phyloP scores from a whole-genome alignment of 2,113 vertebrate genomes.

The Eurystomus gularis region DNA sequence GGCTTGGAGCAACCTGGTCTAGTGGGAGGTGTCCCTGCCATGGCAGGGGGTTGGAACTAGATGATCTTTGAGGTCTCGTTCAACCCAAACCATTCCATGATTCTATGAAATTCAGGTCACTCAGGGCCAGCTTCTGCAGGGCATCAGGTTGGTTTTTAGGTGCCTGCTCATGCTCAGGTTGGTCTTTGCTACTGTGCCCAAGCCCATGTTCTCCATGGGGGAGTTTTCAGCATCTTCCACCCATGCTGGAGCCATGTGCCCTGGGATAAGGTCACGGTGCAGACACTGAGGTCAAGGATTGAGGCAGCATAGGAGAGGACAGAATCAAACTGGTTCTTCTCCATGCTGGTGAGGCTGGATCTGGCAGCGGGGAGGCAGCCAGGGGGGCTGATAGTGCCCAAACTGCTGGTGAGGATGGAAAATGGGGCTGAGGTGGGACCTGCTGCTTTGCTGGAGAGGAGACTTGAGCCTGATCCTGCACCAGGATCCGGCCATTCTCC shows the following conservation, averaged over 20 bases:
- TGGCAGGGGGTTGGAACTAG: too few species aligned
- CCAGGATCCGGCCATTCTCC: neutral
- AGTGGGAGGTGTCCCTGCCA: too few species aligned
- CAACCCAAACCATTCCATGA: too few species aligned
- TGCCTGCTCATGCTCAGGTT: neutral
- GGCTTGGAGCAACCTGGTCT: too few species aligned
- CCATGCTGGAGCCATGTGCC: accelerated
- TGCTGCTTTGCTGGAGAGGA: neutral
- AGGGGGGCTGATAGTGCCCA: neutral
- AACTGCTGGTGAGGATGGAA: neutral
- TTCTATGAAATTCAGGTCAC: neutral
- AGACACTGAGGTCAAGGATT: neutral
- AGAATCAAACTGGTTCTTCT: neutral
- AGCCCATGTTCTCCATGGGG: neutral
- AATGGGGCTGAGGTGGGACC: neutral
- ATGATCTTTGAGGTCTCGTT: too few species aligned
- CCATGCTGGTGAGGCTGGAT: neutral
- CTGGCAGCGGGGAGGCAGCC: neutral
- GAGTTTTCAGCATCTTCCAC: neutral
- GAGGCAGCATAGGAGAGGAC: accelerated
- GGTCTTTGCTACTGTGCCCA: neutral
- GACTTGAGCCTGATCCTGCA: neutral
- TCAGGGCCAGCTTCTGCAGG: neutral
- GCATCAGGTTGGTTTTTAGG: accelerated
- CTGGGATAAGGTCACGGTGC: accelerated